Base-by-base conservation (phyloP, 2,113 vertebrate species). In the Arvicanthis niloticus region DNA sequence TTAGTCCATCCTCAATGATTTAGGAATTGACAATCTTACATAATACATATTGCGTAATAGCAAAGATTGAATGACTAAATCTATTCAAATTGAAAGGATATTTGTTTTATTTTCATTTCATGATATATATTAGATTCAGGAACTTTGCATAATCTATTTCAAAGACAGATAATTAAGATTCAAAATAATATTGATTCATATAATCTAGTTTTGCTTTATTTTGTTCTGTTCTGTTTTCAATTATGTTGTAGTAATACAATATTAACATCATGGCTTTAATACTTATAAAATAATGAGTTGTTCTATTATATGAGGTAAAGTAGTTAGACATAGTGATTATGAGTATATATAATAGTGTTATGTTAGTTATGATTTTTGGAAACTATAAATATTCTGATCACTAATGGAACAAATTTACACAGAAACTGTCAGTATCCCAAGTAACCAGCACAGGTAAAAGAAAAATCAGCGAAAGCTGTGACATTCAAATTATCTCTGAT, bases 381-480 rank as follows among this genome's bases (percentile, higher is more conserved):
- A 84, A 88, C 7, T 17, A 4, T 19, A 42, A 42, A 21, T 37
- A 11, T 45, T 62, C 45, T 51, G 51, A 21, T 48, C 10, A 51
- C 51, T 51, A 19, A 58, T 26, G 68, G 17, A 80, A 37, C 15
- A 53, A 62, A 7, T 4, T 5, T 4, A 87, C 37, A 72, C 0
- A 16, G 3, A 12, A 31, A 40, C 40, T 45, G 22, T 2, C 12
- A 81, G 10, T 34, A 60, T 13, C 17, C 8, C 17, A 17, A 58
- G 22, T 3, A 22, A 21, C 0, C 5, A 29, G 3, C 7, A 53
- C 1, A 93, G 17, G 29, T 21, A 7, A 3, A n/a, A n/a, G 42
- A 19, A 29, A 53, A 53, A 4, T n/a, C 17, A 17, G 19, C 10
- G 19, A 45, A 60, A 24, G 42, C 21, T 12, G 13, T 65, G 56